Evolutionary conservation across 2,113 vertebrate species (phyloP).

Genomic region (Ondatra zibethicus): DNA sequence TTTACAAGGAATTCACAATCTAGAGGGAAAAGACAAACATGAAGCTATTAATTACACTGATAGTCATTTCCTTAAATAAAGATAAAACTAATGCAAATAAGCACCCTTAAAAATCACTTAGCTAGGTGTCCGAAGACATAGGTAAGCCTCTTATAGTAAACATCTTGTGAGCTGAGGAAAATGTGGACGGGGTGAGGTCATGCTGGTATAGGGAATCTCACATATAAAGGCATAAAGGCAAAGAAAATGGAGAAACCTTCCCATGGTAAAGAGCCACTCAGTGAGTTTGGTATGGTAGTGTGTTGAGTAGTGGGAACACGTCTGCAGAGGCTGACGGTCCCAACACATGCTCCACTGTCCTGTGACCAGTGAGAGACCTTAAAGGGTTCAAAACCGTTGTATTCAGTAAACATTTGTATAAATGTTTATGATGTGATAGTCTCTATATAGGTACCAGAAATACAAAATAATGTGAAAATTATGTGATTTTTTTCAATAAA

Average conservation of each 20-base stretch:
- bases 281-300: neutral
- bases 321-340: neutral
- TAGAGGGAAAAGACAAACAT: slow-evolving; percentile 50
- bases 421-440: slow-evolving; percentile 25
- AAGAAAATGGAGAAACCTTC: slow-evolving; percentile 25
- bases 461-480: slow-evolving; percentile 41
- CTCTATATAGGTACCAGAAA: slow-evolving; percentile 15
- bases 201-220: neutral
- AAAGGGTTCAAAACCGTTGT: slow-evolving; percentile 44
- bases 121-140: slow-evolving; percentile 15
- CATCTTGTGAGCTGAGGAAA: neutral
- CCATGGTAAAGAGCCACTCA: neutral
- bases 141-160: neutral
- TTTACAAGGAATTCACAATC: slow-evolving; percentile 46
- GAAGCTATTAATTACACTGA: slow-evolving; percentile 46
- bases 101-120: slow-evolving; percentile 50
- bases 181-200: neutral
- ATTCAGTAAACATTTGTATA: neutral
- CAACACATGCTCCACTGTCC: neutral
- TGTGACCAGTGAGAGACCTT: slow-evolving; percentile 4
- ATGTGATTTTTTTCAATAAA: neutral
- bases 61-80: neutral
- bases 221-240: neutral
- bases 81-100: slow-evolving; percentile 26
- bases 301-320: neutral